Conservation (phyloP, 2,797 vertebrate species). For the Balearica regulorum region DNA sequence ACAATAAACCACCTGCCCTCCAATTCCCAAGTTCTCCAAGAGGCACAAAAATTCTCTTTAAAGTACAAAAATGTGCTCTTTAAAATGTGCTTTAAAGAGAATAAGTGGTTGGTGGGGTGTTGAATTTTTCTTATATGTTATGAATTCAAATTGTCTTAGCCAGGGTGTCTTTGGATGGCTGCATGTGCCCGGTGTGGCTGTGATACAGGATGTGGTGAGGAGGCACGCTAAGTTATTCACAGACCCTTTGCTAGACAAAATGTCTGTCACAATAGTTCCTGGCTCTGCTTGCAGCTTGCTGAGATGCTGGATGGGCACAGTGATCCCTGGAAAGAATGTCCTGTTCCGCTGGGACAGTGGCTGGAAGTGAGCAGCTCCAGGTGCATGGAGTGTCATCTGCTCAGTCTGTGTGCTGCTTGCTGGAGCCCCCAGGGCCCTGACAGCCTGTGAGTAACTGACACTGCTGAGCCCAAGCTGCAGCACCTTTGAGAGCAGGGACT, state of each 20-base stretch:
- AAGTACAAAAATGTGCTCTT: neutral
- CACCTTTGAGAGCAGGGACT: neutral
- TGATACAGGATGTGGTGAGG: neutral
- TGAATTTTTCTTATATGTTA: neutral
- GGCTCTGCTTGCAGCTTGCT: neutral
- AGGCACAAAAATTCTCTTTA: neutral
- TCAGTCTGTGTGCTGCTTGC: neutral
- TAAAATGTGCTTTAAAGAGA: neutral
- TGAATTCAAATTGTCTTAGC: neutral
- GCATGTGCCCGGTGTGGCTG: neutral
- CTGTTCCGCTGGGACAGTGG: fast-evolving
- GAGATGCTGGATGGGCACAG: neutral
- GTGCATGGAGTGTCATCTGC: neutral
- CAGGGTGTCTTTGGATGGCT: neutral
- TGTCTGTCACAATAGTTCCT: neutral
- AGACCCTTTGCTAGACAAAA: neutral
- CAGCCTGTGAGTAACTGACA: neutral
- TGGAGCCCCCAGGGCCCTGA: neutral
- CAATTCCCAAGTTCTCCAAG: neutral
- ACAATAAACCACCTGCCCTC: neutral
- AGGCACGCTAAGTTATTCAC: neutral
- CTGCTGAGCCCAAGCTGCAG: neutral
- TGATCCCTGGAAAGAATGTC: neutral
- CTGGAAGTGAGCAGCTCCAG: neutral
- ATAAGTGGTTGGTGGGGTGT: neutral